Evolutionary conservation across 2,797 vertebrate species (phyloP).

Genomic region (Myotis daubentonii): DNA sequence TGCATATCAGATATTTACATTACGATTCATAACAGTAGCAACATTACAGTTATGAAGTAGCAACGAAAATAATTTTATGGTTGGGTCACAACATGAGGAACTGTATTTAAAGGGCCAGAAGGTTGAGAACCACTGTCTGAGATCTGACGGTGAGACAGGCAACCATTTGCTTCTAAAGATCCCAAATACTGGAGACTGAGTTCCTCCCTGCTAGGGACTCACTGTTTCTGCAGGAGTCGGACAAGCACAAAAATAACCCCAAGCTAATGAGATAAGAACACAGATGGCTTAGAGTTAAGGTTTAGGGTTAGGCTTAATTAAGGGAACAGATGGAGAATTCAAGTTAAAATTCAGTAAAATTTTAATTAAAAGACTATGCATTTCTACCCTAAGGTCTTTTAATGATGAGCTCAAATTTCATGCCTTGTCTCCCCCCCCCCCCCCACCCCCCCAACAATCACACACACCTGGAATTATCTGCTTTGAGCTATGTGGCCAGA

Average conservation of each 20-base stretch:
- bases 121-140: not conserved
- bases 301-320: conserved; percentile 77
- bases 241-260: conserved; percentile 35
- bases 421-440: too few species aligned
- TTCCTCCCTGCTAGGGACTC: not conserved
- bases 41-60: too few species aligned
- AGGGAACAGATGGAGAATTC: conserved; percentile 77
- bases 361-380: conserved; percentile 77
- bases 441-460: not conserved
- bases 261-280: conserved; percentile 54
- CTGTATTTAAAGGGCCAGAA: too few species aligned
- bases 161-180: not conserved
- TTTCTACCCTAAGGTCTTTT: conserved; percentile 68
- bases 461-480: not conserved
- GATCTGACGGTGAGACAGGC: accelerated
- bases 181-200: not conserved
- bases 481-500: accelerated
- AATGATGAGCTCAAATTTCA: conserved; percentile 51
- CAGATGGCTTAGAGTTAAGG: conserved; percentile 69
- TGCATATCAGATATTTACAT: too few species aligned
- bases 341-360: conserved; percentile 74
- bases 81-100: too few species aligned
- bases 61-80: too few species aligned
- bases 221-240: not conserved
- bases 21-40: too few species aligned